Conservation (phyloP, 2,797 vertebrate genomes). For the Betta splendens region DNA sequence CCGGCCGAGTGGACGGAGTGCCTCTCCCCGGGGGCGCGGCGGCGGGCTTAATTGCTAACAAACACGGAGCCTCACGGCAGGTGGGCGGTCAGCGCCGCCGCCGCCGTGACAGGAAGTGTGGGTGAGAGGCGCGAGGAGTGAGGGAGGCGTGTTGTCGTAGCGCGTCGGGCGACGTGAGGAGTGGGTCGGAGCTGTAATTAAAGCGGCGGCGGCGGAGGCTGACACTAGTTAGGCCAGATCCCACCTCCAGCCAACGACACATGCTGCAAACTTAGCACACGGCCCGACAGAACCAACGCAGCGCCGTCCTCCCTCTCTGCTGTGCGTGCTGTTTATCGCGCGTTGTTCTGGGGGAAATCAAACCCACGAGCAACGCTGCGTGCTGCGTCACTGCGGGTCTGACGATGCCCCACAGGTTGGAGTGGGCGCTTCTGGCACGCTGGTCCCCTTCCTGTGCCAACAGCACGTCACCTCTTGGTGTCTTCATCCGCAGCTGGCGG, state of each 20-base stretch:
- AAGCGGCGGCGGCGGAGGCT: conserved; percentile 36
- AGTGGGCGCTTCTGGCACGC: conserved; percentile 14
- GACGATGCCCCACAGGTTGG: conserved; percentile 35
- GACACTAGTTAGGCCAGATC: conserved; percentile 37
- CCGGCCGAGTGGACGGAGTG: conserved; percentile 10
- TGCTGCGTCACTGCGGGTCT: conserved; percentile 16
- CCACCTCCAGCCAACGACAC: conserved; percentile 37
- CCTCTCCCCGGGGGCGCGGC: conserved; percentile 14
- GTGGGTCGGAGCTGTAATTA: conserved; percentile 45
- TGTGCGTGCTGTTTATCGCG: too few relatives aligned
- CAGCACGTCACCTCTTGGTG: conserved; percentile 38
- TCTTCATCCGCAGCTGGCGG: conserved; percentile 24
- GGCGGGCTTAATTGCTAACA: conserved; percentile 36
- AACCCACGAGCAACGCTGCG: conserved; percentile 3
- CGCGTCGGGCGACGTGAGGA: conserved; percentile 4
- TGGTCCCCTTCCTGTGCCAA: conserved; percentile 45
- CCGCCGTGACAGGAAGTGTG: conserved; percentile 6
- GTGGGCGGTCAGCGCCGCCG: conserved; percentile 14
- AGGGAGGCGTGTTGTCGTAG: conserved; percentile 15
- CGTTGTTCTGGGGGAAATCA: conserved; percentile 1
- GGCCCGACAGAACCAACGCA: conserved; percentile 5
- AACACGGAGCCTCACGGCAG: conserved; percentile 7
- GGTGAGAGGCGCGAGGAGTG: conserved; percentile 16
- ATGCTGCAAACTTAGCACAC: background rate
- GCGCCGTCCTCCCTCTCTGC: too few relatives aligned